Base-by-base conservation (phyloP, 2,888 invertebrate genomes). In the Zaprionus obscuricornis region DNA sequence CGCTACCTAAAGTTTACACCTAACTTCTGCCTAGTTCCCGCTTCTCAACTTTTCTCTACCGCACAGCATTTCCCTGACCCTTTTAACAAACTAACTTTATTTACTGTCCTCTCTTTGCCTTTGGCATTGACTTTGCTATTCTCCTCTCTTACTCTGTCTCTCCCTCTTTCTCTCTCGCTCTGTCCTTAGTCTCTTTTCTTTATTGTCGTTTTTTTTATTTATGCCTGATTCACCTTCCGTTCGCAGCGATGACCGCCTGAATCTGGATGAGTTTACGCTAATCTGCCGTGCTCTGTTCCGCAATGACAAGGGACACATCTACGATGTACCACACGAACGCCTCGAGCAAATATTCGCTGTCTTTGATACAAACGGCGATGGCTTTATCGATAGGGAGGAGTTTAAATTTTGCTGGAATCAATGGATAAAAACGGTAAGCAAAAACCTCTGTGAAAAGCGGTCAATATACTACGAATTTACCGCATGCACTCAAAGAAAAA, bases 401-500 rank as follows among this genome's bases (percentile, higher is more conserved):
- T 96, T 97, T 88, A 93, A 94, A 50, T 93, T 95, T 88, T 96
- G 96, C 88, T 97, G 96, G 96, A 95, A 96, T 90, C 94, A 95
- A 84, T 97, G 96, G 96, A 96, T 97, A 66, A 96, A 96, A 93
- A 94, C 95, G 85, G 95, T 95, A 88, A 85, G 83, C 33, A 52
- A 37, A 18, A 22, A n/a, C 8, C 2, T 16, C 42, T n/a, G n/a
- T n/a, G n/a, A n/a, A n/a, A n/a, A n/a, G n/a, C n/a, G n/a, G n/a
- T n/a, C n/a, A n/a, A n/a, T n/a, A n/a, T n/a, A n/a, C n/a, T n/a
- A n/a, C n/a, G n/a, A n/a, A n/a, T n/a, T n/a, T n/a, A n/a, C n/a
- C n/a, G n/a, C n/a, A n/a, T n/a, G n/a, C n/a, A n/a, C n/a, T n/a
- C n/a, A n/a, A n/a, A 22, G 20, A 3, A 0, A 11, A 4, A 7